These are phyloP conservation scores for Drosophila rufa DNA, from an alignment of 1,140 invertebrate genomes.

Conservation along the genomic window DNA sequence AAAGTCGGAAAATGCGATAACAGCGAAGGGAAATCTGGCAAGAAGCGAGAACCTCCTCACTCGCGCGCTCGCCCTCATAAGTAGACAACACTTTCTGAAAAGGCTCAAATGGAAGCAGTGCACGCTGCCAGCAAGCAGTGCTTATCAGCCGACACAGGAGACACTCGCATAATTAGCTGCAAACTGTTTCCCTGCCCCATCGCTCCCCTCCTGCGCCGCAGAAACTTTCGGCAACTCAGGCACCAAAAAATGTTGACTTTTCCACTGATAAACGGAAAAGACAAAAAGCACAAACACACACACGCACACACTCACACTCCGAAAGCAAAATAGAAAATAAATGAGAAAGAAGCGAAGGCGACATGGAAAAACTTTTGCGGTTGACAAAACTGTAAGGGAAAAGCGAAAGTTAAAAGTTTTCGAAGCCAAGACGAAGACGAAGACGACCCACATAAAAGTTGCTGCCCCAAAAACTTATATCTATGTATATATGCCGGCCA, in stretches of 20 bases:
- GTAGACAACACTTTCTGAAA: constrained; percentile 42
- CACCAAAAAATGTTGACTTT: constrained; percentile 60
- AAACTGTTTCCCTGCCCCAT: constrained; percentile 12
- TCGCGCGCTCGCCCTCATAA: constrained; percentile 18
- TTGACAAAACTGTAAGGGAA: constrained; percentile 54
- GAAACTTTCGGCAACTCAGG: constrained; percentile 18
- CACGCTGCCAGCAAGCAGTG: constrained; percentile 12
- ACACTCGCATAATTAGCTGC: constrained; percentile 67
- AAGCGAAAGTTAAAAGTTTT: constrained; percentile 36
- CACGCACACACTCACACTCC: not conserved
- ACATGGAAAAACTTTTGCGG: constrained; percentile 65
- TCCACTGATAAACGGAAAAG: constrained; percentile 57
- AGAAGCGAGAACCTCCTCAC: constrained; percentile 1
- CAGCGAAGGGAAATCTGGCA: constrained; percentile 3
- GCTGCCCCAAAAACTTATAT: constrained; percentile 36
- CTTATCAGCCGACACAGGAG: constrained; percentile 56
- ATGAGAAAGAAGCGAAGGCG: not conserved
- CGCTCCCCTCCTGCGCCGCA: not conserved
- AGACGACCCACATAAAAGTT: constrained; percentile 65
- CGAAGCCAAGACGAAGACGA: constrained; percentile 2
- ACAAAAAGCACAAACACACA: constrained; percentile 10
- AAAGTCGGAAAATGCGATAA: constrained; percentile 15
- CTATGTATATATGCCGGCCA: constrained; percentile 16
- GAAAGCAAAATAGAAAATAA: not conserved
- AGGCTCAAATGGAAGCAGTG: not conserved